Evolutionary conservation across 2,797 vertebrate species (phyloP), one percentile per base, ranked within the genome.

Genomic region (Adrianichthys oophorus): DNA sequence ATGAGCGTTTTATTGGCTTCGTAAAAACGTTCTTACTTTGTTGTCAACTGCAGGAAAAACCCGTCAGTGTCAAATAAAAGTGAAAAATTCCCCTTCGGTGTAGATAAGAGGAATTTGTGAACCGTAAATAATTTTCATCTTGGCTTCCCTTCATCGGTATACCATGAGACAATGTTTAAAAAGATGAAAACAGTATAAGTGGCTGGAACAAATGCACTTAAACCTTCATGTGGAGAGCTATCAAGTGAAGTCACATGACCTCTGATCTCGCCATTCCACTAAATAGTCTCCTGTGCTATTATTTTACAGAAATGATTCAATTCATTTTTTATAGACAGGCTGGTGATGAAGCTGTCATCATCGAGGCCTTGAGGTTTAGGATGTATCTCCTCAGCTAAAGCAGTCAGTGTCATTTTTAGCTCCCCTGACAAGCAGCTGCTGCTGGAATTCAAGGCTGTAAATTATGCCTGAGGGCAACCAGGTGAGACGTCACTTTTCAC

Each of bases 1-100:
- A 89, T 86, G 87, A 89, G 80, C 74, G 60, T 86, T 89, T 89
- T 85, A 90, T 89, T 89, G 85, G 84, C 83, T 85, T 78, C 66
- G 77, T 78, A 75, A 85, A 86, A 87, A 86, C 79, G 65, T 80
- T 76, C 79, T 79, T 83, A 65, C 73, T 79, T 70, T 54, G 60
- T 69, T 80, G 72, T 82, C 79, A 42, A 71, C 70, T 67, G 64
- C 67, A 57, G 68, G 70, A 69, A 79, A 72, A 47, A 84, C 66
- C 46, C 78, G 62, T 65, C 60, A 48, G 19, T 68, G 79, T 68
- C 59, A 82, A 72, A 87, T 86, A 85, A 82, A 75, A 79, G 0
- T 32, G n/a, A 58, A 60, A 55, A 68, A 77, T 59, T 37, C 10
- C 53, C 70, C 61, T 70, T 59, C 42, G 7, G 51, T 42, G 67